Percentiles rank a stretch among this genome's conserved stretches.
These are phyloP conservation scores for Hyppa rectilinea DNA, from an alignment of 2,888 invertebrate species.

Conservation along the genomic window DNA sequence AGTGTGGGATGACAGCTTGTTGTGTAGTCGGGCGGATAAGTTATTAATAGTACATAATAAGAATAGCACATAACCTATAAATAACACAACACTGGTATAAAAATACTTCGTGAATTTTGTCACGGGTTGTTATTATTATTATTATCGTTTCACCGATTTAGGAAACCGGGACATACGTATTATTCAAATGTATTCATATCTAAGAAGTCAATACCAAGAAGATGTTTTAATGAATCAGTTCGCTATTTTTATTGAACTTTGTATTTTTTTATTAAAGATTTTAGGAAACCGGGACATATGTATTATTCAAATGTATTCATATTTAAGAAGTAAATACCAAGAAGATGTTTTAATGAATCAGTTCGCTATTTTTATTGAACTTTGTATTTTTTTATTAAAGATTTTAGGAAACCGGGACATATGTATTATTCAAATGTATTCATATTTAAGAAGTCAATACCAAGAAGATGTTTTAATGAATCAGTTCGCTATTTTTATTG, in stretches of 20 bases:
- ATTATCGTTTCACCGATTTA: background rate
- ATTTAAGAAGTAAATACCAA: background rate
- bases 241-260: too few species aligned
- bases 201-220: background rate
- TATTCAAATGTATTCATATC: background rate
- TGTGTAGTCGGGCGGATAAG: slow-evolving; percentile 38
- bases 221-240: too few species aligned
- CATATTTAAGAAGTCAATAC: background rate
- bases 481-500: too few species aligned
- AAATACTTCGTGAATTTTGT: slow-evolving; percentile 3
- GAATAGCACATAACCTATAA: background rate
- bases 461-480: too few species aligned
- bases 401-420: too few species aligned
- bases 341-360: too few species aligned
- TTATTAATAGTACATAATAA: slow-evolving; percentile 24
- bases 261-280: too few species aligned
- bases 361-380: too few species aligned
- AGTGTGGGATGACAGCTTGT: slow-evolving; percentile 48
- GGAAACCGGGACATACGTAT: background rate
- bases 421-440: background rate
- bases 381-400: too few species aligned
- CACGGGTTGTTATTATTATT: background rate
- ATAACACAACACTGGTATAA: background rate
- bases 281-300: too few species aligned
- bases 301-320: background rate